Base-by-base conservation (phyloP, 2,113 vertebrate genomes). In the Tragelaphus imberbis region DNA sequence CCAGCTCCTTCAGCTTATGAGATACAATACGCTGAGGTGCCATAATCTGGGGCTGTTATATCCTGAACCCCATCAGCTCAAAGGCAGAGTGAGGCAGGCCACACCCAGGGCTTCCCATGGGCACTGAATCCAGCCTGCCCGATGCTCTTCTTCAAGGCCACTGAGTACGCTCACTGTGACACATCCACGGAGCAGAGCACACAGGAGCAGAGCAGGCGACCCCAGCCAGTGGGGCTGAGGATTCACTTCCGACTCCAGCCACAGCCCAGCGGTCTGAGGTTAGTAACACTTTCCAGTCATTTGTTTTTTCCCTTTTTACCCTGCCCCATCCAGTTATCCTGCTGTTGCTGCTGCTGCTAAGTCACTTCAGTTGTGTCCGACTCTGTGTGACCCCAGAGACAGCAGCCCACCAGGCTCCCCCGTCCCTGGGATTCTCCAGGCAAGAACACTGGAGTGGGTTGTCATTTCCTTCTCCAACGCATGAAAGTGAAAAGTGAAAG, bases 131-230 rank as follows among this genome's bases (percentile, higher is more conserved):
- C 4, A 16, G 47, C 27, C 80, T 53, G 21, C n/a, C n/a, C 61
- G 1, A 9, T 1, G 2, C 15, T n/a, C 51, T n/a, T 80, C 55
- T 44, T n/a, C 55, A 17, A 79, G 63, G 30, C 6, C 13, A 14
- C 58, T 44, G 40, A 65, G 30, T 7, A 47, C 13, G 0, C 71
- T 68, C 27, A 63, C 55, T 7, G 19, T 25, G 33, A 25, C 1
- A 23, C 7, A 28, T 7, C 5, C 27, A 86, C 2, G 4, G 49
- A 1, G 5, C 4, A n/a, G 5, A 14, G 7, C 28, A 3, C 17
- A 7, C 3, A 58, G 40, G 19, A 56, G 25, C 2, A 10, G n/a
- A 68, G 55, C n/a, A 71, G 33, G 30, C 75, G 12, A 79, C 0
- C 0, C 6, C 85, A 82, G 33, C 91, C 40, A 2, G 17, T 2